Base-by-base conservation (phyloP, 2,888 invertebrate genomes). In the Sisyra nigra region DNA sequence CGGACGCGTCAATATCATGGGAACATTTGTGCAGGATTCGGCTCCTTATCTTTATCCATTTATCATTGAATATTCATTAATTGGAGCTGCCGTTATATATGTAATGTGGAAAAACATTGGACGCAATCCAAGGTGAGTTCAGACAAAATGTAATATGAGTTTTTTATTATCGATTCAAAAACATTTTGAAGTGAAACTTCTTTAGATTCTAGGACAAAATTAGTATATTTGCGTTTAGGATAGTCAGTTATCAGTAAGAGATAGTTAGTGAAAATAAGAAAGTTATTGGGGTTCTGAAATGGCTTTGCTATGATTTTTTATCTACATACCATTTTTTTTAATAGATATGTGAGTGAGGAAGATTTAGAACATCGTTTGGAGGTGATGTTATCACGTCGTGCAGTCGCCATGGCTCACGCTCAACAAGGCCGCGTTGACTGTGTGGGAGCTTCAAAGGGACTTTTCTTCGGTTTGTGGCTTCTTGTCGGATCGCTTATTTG, bases 91-190 rank as follows among this genome's bases (percentile, higher is more conserved):
- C 41, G 92, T 94, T 33, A 81, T 93, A 55, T 93, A 89, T 61
- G 86, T 92, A 42, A 93, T 93, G 88, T 94, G 93, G 93, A 83
- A 86, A 59, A 88, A 88, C 58, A 89, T 91, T 61, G 89, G 89
- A 45, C 77, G 85, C 58, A 81, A 86, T 65, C 84, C 89, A 41
- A 80, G 82, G 74, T 81, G 65, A 66, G 53, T 56, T 46, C 24
- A 7, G 24, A 7, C 3, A 36, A 44, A 45, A 39, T 10, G 15
- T 42, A 38, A 45, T 41, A 31, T 15, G 17, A 32, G 29, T 40
- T 44, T 37, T 39, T 39, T 10, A 24, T 29, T 29, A 39, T 11
- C n/a, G n/a, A n/a, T n/a, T n/a, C n/a, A n/a, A n/a, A 32, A 9
- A 30, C 10, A 9, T 30, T 30, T 30, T 30, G 31, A 30, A 9